phyloP scores from a whole-genome alignment of 2,797 vertebrate genomes.

The Bovichtus diacanthus region DNA sequence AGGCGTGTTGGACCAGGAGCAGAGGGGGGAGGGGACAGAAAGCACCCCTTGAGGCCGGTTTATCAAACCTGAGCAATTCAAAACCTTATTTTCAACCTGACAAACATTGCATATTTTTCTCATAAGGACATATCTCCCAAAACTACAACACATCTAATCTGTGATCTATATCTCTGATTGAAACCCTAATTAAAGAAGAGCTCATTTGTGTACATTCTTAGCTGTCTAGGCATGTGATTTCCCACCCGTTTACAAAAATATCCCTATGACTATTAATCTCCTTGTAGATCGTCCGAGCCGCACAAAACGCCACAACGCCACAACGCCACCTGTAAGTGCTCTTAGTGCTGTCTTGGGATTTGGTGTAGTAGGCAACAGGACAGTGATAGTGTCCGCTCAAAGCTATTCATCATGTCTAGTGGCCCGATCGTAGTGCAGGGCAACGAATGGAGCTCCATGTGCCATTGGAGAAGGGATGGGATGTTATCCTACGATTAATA shows the following conservation, averaged over 20 bases:
- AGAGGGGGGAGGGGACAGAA: background rate
- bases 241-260: slow-evolving; percentile 72
- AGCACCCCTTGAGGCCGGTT: slow-evolving; percentile 82
- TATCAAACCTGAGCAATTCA: slow-evolving; percentile 78
- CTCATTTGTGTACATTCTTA: slow-evolving; percentile 81
- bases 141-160: slow-evolving; percentile 53
- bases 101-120: slow-evolving; percentile 81
- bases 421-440: slow-evolving; percentile 18
- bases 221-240: slow-evolving; percentile 77
- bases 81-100: slow-evolving; percentile 68
- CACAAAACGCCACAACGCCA: slow-evolving; percentile 38
- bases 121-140: slow-evolving; percentile 41
- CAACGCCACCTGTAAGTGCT: slow-evolving; percentile 24
- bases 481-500: slow-evolving; percentile 4
- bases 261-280: slow-evolving; percentile 47
- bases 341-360: slow-evolving; percentile 25
- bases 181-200: slow-evolving; percentile 55
- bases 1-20: slow-evolving; percentile 18
- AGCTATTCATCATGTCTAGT: slow-evolving; percentile 26
- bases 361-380: slow-evolving; percentile 34
- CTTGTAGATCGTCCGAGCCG: slow-evolving; percentile 49
- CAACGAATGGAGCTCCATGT: slow-evolving; percentile 5
- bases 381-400: slow-evolving; percentile 1
- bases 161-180: slow-evolving; percentile 37
- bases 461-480: background rate